Evolutionary conservation across 2,113 vertebrate species (phyloP), one percentile per base, ranked within the genome.

Genomic region (Cathartes aura): DNA sequence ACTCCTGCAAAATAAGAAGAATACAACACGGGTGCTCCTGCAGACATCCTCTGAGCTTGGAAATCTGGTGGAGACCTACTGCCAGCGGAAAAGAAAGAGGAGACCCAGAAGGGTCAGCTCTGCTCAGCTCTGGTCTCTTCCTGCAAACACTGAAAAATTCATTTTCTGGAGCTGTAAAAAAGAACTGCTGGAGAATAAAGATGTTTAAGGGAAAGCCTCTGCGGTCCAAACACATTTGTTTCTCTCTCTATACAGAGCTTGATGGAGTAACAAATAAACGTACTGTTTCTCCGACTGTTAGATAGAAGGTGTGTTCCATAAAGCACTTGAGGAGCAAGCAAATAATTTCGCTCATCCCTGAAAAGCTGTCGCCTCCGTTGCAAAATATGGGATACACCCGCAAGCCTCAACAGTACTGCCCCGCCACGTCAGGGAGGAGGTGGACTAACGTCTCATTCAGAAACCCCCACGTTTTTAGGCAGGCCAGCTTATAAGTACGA

Each of bases 331-430:
- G 53, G 52, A 87, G 66, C 5, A 71, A 56, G 63, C 12, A 48
- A 68, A 38, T 66, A 22, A 40, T 34, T 45, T 16, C 15, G 9
- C 16, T 64, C 38, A 36, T 3, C 60, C 55, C 82, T 16, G 18
- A 45, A 75, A 74, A 58, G 70, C 45, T 70, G 76, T 17, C 1
- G 11, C 9, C 59, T 74, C 32, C 30, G 19, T 43, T 0, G 0
- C 45, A 48, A 23, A 71, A 58, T 0, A 34, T 0, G 0, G 60
- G 64, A 32, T 14, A 8, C 34, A 22, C n/a, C 38, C 0, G 1
- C 38, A 23, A 32, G 16, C 12, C 73, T 15, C 6, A 8, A 7
- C 52, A 40, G 24, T 0, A 3, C 70, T 5, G 67, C 30, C 15
- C 18, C 5, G 18, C 34, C 62, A 45, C 3, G 4, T 6, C 16